These are phyloP conservation scores for Drosophila arawakana DNA, from an alignment of 1,140 invertebrate genomes.

Conservation along the genomic window DNA sequence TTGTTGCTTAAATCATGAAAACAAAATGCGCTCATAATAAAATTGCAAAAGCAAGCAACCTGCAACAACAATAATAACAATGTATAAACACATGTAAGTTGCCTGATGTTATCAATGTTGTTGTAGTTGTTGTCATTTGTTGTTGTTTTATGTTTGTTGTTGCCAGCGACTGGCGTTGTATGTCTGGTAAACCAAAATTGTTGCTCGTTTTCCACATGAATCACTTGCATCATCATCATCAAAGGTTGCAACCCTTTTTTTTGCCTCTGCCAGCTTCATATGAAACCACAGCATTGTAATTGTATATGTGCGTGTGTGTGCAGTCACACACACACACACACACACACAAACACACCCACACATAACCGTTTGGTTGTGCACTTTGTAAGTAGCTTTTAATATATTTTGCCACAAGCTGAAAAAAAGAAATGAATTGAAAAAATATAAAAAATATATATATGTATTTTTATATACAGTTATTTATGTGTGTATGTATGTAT, in stretches of 20 bases:
- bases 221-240: slow-evolving; percentile 76
- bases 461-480: slow-evolving; percentile 4
- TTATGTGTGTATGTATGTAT: not conserved
- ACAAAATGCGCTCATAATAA: slow-evolving; percentile 65
- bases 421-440: slow-evolving; percentile 39
- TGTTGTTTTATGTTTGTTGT: slow-evolving; percentile 11
- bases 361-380: slow-evolving; percentile 68
- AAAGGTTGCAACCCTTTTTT: slow-evolving; percentile 34
- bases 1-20: slow-evolving; percentile 50
- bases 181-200: slow-evolving; percentile 81
- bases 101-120: slow-evolving; percentile 47
- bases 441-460: slow-evolving; percentile 22
- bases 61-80: slow-evolving; percentile 44
- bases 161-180: slow-evolving; percentile 64
- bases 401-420: slow-evolving; percentile 76
- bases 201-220: slow-evolving; percentile 82
- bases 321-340: slow-evolving; percentile 21
- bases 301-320: slow-evolving; percentile 47
- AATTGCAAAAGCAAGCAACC: slow-evolving; percentile 67
- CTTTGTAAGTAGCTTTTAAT: slow-evolving; percentile 83
- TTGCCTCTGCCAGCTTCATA: slow-evolving; percentile 25
- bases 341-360: slow-evolving; percentile 27
- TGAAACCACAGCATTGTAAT: slow-evolving; percentile 71
- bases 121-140: slow-evolving; percentile 2
- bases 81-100: slow-evolving; percentile 77